These are phyloP conservation scores for Panurus biarmicus DNA, from an alignment of 2,113 vertebrate genomes.

Conservation along the genomic window DNA sequence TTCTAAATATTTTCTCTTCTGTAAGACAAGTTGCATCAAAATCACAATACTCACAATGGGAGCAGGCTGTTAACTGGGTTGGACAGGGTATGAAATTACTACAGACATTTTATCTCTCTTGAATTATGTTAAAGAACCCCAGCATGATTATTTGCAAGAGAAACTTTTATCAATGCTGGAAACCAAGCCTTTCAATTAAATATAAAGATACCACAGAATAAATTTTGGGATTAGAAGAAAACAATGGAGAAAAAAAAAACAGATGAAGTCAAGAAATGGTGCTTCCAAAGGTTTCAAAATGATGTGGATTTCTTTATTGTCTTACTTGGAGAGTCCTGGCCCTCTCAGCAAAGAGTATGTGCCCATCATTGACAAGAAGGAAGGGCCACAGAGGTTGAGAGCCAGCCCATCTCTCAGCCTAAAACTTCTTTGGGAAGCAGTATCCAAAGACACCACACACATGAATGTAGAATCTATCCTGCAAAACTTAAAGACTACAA, in stretches of 20 bases:
- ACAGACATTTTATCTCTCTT: neutral
- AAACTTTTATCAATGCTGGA: neutral
- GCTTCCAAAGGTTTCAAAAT: neutral
- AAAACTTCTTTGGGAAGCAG: neutral
- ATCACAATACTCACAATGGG: neutral
- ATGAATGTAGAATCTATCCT: neutral
- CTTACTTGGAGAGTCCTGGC: neutral
- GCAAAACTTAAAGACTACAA: neutral
- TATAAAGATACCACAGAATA: neutral
- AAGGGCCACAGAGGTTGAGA: neutral
- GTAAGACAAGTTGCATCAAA: neutral
- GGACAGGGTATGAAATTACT: neutral
- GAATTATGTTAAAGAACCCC: neutral
- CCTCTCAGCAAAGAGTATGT: neutral
- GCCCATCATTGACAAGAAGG: accelerated
- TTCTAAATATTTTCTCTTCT: neutral
- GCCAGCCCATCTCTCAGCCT: neutral
- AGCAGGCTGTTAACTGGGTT: neutral
- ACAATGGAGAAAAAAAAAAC: neutral
- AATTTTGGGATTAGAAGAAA: neutral
- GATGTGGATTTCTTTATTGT: neutral
- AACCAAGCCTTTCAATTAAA: neutral
- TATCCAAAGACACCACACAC: neutral
- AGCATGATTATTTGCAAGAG: neutral
- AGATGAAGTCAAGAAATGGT: neutral